These are phyloP conservation scores for Atta colombica DNA, from an alignment of 1,140 invertebrate species.

Conservation along the genomic window DNA sequence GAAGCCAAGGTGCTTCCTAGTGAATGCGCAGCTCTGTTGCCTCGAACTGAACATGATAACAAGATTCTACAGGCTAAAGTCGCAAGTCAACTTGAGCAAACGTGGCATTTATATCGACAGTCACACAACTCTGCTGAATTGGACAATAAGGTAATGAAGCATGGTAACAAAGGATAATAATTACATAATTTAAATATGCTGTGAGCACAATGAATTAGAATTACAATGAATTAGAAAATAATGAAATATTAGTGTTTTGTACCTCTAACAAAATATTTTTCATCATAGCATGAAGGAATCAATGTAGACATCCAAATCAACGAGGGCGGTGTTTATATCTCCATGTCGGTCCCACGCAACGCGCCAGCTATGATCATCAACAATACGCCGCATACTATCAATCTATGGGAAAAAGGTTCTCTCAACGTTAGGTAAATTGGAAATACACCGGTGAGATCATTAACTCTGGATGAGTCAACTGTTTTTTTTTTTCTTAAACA, in stretches of 20 bases:
- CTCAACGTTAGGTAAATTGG: slow-evolving; percentile 87
- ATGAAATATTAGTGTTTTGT: not conserved
- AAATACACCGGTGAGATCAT: not conserved
- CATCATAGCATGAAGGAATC: slow-evolving; percentile 92
- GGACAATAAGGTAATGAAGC: slow-evolving; percentile 89
- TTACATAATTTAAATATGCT: not conserved
- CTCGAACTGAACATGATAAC: slow-evolving; percentile 88
- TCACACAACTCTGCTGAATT: slow-evolving; percentile 93
- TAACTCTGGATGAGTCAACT: no score
- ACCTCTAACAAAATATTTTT: slow-evolving; percentile 51
- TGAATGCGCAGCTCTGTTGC: slow-evolving; percentile 96
- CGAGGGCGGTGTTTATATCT: slow-evolving; percentile 96
- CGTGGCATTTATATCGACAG: slow-evolving; percentile 93
- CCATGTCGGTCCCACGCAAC: slow-evolving; percentile 92
- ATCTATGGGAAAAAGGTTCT: slow-evolving; percentile 91
- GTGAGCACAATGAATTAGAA: not conserved
- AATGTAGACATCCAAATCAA: slow-evolving; percentile 96
- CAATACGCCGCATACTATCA: slow-evolving; percentile 89
- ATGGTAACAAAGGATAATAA: not conserved
- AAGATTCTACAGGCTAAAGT: slow-evolving; percentile 89
- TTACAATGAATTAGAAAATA: not conserved
- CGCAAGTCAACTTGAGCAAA: slow-evolving; percentile 89
- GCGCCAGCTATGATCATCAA: slow-evolving; percentile 97
- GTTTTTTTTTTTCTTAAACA: no score
- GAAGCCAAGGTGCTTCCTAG: slow-evolving; percentile 87